Evolutionary conservation across 1,140 invertebrate species (phyloP).

Genomic region (Trichonephila clavipes): DNA sequence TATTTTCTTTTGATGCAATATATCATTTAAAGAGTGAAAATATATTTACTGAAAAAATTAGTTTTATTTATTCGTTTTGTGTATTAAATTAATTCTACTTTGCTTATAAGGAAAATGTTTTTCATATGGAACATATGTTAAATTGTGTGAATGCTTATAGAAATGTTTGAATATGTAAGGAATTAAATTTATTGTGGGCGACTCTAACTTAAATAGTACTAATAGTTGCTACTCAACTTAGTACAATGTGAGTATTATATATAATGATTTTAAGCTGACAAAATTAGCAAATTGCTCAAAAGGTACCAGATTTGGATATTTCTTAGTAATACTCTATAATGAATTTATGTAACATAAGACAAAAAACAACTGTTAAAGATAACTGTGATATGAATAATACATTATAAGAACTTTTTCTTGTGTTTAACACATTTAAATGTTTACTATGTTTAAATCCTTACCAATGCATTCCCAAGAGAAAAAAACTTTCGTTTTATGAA

Average conservation of each 20-base stretch:
- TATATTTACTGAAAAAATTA: constrained; percentile 2
- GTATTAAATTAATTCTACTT: not conserved
- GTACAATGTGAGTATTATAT: not conserved
- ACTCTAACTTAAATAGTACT: not conserved
- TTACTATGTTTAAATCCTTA: not conserved
- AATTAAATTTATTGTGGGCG: not conserved
- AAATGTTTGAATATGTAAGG: not conserved
- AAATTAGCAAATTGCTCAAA: constrained; percentile 6
- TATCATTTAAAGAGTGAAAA: not conserved
- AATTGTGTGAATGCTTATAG: not conserved
- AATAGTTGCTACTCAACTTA: too few relatives aligned
- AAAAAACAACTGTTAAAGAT: not conserved
- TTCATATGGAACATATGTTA: not conserved
- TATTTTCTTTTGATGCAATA: not conserved
- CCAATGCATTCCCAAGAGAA: not conserved
- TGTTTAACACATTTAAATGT: not conserved
- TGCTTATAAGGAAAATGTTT: not conserved
- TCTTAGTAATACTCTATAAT: not conserved
- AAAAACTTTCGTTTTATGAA: not conserved
- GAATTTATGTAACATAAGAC: not conserved
- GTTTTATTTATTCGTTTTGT: constrained; percentile 2
- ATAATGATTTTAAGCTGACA: not conserved
- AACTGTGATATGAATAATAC: constrained; percentile 5
- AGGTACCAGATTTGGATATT: not conserved
- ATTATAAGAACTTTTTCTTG: not conserved